Percentiles rank a stretch among this genome's conserved stretches.
These are phyloP conservation scores for Apodemus sylvaticus DNA, from an alignment of 2,113 vertebrate genomes.

Conservation along the genomic window DNA sequence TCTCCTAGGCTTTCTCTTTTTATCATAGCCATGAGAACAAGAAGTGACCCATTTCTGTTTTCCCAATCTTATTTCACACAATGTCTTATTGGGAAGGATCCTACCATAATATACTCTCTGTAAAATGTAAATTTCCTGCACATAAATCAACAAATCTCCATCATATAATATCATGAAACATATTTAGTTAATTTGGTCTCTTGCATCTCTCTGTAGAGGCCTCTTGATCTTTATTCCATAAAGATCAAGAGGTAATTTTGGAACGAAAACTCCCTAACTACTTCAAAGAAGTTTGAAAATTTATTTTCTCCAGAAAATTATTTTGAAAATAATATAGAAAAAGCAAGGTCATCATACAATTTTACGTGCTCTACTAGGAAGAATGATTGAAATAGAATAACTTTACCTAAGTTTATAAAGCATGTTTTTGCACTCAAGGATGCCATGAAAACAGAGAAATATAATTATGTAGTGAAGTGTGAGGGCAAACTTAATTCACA, in stretches of 20 bases:
- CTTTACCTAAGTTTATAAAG: not conserved
- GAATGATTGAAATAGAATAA: not conserved
- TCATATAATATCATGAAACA: not conserved
- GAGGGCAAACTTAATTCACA: not conserved
- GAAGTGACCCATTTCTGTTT: not conserved
- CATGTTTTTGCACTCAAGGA: no score
- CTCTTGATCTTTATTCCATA: not conserved
- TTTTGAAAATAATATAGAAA: conserved; percentile 45
- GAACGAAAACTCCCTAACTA: not conserved
- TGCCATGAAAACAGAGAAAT: not conserved
- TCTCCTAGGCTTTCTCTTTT: not conserved
- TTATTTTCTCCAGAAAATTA: not conserved
- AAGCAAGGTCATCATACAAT: not conserved
- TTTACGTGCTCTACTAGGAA: not conserved
- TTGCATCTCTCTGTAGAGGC: conserved; percentile 31
- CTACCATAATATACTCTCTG: not conserved
- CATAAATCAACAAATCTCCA: no score
- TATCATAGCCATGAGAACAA: not conserved
- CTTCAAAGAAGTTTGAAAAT: conserved; percentile 8
- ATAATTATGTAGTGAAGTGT: not conserved
- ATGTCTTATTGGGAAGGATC: not conserved
- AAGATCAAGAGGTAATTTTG: no score
- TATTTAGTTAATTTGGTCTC: not conserved
- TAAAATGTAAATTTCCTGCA: conserved; percentile 1
- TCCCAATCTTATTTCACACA: not conserved